Evolutionary conservation across 2,888 invertebrate species (phyloP).

Genomic region (Phengaris arion): DNA sequence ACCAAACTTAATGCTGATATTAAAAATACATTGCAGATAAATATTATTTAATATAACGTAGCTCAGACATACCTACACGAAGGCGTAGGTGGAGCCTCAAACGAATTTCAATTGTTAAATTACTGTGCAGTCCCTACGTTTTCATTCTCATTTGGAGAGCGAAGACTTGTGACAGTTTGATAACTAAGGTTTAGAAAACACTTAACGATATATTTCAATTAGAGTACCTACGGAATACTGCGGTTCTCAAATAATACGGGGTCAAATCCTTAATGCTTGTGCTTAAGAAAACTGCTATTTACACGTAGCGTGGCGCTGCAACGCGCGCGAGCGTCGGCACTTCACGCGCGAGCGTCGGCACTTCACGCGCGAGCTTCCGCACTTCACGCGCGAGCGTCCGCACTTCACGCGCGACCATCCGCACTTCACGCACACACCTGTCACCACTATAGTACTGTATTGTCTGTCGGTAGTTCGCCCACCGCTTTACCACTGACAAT

Average conservation of each 20-base stretch:
- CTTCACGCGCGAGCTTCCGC: conserved; percentile 30
- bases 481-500: conserved; percentile 72
- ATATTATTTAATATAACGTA: no score
- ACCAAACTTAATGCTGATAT: no score
- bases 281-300: conserved; percentile 60
- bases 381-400: conserved; percentile 31
- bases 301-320: conserved; percentile 52
- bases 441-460: conserved; percentile 31
- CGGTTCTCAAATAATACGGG: conserved; percentile 41
- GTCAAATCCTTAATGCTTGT: conserved; percentile 69
- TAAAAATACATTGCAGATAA: not conserved
- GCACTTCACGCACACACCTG: conserved; percentile 28
- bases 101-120: not conserved
- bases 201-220: conserved; percentile 33
- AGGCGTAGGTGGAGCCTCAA: not conserved
- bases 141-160: not conserved
- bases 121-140: not conserved
- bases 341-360: not conserved
- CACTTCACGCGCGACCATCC: conserved; percentile 30
- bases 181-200: conserved; percentile 24
- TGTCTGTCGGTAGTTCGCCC: conserved; percentile 47
- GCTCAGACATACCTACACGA: not conserved
- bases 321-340: conserved; percentile 30
- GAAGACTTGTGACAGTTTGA: not conserved
- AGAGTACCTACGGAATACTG: conserved; percentile 41